A percentile compares a stretch with the other conserved stretches of the same genome.
Conservation (phyloP, 2,113 vertebrate species). For the Nerophis ophidion region DNA sequence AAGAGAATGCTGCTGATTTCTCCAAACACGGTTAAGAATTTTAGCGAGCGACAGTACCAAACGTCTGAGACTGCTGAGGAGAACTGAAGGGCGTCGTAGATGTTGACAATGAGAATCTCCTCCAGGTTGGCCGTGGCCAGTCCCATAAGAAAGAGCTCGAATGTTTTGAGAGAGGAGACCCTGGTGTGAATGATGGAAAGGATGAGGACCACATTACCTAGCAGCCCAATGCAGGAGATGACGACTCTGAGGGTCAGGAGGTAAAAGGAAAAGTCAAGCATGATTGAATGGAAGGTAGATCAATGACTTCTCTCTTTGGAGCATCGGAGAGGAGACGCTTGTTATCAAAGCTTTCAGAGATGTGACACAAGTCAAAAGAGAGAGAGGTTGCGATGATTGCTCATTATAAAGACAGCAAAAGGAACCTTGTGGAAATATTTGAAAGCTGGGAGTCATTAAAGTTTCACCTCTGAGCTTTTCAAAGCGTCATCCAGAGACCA, state of each 20-base stretch:
- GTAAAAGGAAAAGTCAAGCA: slow-evolving; percentile 9
- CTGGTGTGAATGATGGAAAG: slow-evolving; percentile 39
- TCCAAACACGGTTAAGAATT: slow-evolving; percentile 56
- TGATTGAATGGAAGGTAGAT: slow-evolving; percentile 15
- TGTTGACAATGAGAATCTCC: slow-evolving; percentile 61
- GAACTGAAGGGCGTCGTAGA: slow-evolving; percentile 39
- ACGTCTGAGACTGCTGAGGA: rapidly evolving
- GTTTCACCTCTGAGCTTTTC: slow-evolving; percentile 69
- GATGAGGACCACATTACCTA: slow-evolving; percentile 62
- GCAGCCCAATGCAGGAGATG: slow-evolving; percentile 51
- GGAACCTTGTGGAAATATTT: slow-evolving; percentile 43
- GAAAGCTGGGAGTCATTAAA: slow-evolving; percentile 63
- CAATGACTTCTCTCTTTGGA: slow-evolving; percentile 14
- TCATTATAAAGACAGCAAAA: slow-evolving; percentile 52
- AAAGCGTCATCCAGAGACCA: slow-evolving; percentile 50
- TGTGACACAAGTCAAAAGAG: background rate
- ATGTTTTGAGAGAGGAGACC: slow-evolving; percentile 54
- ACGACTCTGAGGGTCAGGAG: slow-evolving; percentile 45
- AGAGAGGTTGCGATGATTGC: slow-evolving; percentile 28
- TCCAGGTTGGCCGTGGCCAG: slow-evolving; percentile 60
- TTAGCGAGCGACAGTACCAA: slow-evolving; percentile 45
- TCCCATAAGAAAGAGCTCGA: slow-evolving; percentile 67
- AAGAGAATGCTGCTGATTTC: slow-evolving; percentile 64
- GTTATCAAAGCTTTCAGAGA: slow-evolving; percentile 42
- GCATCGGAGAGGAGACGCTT: slow-evolving; percentile 34